These are phyloP conservation scores for Hemitrygon akajei DNA, from an alignment of 2,797 vertebrate species.

Conservation along the genomic window DNA sequence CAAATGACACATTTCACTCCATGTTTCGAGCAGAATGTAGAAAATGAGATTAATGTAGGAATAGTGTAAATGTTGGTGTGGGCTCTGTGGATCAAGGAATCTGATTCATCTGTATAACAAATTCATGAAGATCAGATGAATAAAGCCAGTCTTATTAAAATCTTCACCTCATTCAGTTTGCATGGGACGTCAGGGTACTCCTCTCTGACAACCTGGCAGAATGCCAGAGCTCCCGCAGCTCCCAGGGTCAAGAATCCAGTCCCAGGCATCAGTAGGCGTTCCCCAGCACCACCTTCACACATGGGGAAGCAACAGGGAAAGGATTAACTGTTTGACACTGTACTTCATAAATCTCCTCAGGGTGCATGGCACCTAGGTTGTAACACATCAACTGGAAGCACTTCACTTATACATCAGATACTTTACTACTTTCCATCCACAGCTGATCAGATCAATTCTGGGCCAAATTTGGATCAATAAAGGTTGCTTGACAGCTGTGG, in stretches of 20 bases:
- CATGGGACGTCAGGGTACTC: constrained; percentile 70
- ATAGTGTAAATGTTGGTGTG: too few relatives aligned
- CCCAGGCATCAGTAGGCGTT: constrained; percentile 71
- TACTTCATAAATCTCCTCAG: not conserved
- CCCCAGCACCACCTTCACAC: constrained; percentile 65
- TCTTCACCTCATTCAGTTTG: constrained; percentile 63
- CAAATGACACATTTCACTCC: too few relatives aligned
- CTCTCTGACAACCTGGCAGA: constrained; percentile 68
- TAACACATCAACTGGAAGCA: not conserved
- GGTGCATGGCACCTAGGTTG: not conserved
- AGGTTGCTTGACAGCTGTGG: too few relatives aligned
- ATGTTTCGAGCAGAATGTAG: too few relatives aligned
- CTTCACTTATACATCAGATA: not conserved
- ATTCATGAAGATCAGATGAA: too few relatives aligned
- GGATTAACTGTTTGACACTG: not conserved
- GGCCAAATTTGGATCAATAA: too few relatives aligned
- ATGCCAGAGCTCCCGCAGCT: constrained; percentile 65
- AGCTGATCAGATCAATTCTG: not conserved
- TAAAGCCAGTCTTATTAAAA: too few relatives aligned
- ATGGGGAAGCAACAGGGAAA: not conserved
- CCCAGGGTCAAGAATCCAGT: constrained; percentile 74
- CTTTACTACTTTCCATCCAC: not conserved
- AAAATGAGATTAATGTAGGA: too few relatives aligned
- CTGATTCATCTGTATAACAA: too few relatives aligned
- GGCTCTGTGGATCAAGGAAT: too few relatives aligned